phyloP scores from a whole-genome alignment of 2,888 invertebrate species.

The Caenorhabditis auriculariae region DNA sequence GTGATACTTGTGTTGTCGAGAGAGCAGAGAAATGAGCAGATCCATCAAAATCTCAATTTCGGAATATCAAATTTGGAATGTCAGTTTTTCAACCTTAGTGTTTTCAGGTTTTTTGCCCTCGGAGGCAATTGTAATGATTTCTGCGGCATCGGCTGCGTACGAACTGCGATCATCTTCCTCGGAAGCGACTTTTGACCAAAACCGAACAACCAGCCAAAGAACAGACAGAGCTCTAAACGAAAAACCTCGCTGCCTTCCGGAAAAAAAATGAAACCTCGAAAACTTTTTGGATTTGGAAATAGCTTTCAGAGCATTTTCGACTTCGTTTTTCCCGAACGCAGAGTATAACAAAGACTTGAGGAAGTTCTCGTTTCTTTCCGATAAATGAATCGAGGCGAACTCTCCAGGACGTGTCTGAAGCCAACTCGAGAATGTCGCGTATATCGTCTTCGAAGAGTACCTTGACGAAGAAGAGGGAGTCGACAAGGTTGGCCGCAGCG shows the following conservation, averaged over 20 bases:
- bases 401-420: constrained; percentile 37
- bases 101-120: neutral
- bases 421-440: no score
- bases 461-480: constrained; percentile 24
- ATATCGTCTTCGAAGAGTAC: no score
- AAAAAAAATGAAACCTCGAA: constrained; percentile 11
- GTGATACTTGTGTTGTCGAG: constrained; percentile 29
- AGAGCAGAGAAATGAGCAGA: constrained; percentile 38
- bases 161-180: constrained; percentile 10
- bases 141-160: constrained; percentile 21
- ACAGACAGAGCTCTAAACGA: constrained; percentile 25
- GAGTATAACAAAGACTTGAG: constrained; percentile 29
- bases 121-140: constrained; percentile 27
- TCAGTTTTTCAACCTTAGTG: no score
- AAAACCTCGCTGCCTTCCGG: neutral
- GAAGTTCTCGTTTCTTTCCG: constrained; percentile 34
- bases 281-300: constrained; percentile 17
- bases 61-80: no score
- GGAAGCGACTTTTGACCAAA: constrained; percentile 27
- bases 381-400: constrained; percentile 30
- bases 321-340: constrained; percentile 26
- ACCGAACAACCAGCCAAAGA: constrained; percentile 22
- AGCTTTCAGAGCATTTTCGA: constrained; percentile 26
- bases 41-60: constrained; percentile 40
- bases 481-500: constrained; percentile 19